phyloP scores from a whole-genome alignment of 2,797 vertebrate genomes.

The Adrianichthys oophorus region DNA sequence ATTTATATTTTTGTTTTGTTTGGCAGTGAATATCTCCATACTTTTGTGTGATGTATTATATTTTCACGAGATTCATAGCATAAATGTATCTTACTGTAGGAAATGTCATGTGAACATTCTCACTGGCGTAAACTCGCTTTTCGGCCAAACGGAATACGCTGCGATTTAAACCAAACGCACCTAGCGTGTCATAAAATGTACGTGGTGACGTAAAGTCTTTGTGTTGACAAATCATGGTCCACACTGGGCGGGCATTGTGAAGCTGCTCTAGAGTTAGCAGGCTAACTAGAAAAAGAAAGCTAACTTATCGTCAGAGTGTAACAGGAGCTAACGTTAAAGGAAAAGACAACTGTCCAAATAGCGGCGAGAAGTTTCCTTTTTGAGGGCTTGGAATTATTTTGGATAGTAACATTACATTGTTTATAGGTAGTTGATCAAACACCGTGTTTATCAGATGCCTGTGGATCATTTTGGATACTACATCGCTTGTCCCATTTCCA shows the following conservation, averaged over 20 bases:
- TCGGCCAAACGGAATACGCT: constrained; percentile 2
- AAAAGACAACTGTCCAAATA: constrained; percentile 71
- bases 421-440: constrained; percentile 40
- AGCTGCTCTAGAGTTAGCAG: constrained; percentile 76
- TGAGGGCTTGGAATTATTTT: constrained; percentile 28
- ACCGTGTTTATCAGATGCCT: constrained; percentile 66
- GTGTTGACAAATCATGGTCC: constrained; percentile 64
- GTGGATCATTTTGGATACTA: constrained; percentile 74
- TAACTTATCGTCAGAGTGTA: constrained; percentile 77
- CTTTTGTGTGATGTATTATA: too few species aligned
- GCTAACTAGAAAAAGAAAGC: constrained; percentile 81
- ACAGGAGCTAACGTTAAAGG: constrained; percentile 69
- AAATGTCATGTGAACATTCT: too few species aligned
- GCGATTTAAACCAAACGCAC: constrained; percentile 25
- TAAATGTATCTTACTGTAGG: too few species aligned
- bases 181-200: constrained; percentile 20
- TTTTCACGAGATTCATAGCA: too few species aligned
- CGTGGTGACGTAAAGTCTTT: constrained; percentile 48
- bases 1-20: too few species aligned
- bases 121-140: background rate
- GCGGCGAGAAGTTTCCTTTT: constrained; percentile 48
- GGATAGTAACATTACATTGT: constrained; percentile 42
- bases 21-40: too few species aligned
- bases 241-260: constrained; percentile 72
- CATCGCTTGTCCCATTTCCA: constrained; percentile 75